phyloP scores from a whole-genome alignment of 92 coral and sea anemone genomes.

The Epizoanthus rinbou region DNA sequence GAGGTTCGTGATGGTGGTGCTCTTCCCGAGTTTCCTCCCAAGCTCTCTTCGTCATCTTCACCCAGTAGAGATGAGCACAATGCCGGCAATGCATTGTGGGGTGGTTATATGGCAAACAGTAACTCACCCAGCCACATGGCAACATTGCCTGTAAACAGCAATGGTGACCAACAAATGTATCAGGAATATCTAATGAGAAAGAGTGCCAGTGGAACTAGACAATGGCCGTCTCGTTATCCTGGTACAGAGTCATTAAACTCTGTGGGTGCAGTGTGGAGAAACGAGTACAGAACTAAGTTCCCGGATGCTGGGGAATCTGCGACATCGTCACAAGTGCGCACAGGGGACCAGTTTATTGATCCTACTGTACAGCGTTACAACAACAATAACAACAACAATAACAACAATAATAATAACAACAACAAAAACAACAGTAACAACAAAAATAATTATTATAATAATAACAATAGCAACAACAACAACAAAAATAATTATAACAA shows the following conservation, averaged over 20 bases:
- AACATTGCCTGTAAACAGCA: not conserved
- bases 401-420: not conserved
- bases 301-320: too few species aligned
- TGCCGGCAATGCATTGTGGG: not conserved
- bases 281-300: too few species aligned
- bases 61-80: not conserved
- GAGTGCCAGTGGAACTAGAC: too few species aligned
- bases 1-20: too few species aligned
- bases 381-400: not conserved
- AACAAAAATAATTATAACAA: not conserved
- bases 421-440: not conserved
- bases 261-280: too few species aligned
- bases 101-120: not conserved
- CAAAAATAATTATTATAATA: not conserved
- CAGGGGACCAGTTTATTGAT: too few species aligned
- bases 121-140: not conserved
- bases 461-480: not conserved
- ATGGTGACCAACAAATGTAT: not conserved
- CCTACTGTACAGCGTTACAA: not conserved
- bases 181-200: not conserved
- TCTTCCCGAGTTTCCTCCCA: not conserved
- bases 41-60: not conserved
- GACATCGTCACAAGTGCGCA: too few species aligned
- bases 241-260: too few species aligned
- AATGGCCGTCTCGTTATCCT: too few species aligned